Base-by-base conservation (phyloP, 2,888 invertebrate genomes). In the Aphrophora alni region DNA sequence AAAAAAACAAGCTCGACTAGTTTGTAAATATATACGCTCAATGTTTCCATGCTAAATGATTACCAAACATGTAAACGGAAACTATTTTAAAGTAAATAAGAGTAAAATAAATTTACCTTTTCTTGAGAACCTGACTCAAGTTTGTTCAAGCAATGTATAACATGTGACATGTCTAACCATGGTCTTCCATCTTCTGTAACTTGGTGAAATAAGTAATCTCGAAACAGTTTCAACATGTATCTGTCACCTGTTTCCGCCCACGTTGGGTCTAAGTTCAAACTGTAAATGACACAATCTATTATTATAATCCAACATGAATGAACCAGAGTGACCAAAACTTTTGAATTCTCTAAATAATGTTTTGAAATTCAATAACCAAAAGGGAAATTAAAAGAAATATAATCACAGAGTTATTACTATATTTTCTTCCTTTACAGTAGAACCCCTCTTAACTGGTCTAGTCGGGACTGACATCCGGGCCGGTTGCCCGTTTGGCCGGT, bases 231-330 rank as follows among this genome's bases (percentile, higher is more conserved):
- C 89, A 99, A 90, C 95, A 99, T 95, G 89, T 99, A 99, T 78
- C 99, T 93, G 90, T 99, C 98, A 25, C 98, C 99, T 26, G 98
- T 99, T 90, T 99, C 99, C 44, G 98, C 94, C 99, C 99, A 99
- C 17, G 95, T 92, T 14, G 95, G 92, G 89, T 99, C 98, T 92
- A 97, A 89, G 88, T 97, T 96, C 87, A 97, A 92, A 88, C 97
- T 97, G 87, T n/a, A 87, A 86, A 82, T 81, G 38, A 82, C 83
- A 77, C 21, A 24, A n/a, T n/a, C n/a, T n/a, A n/a, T n/a, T n/a
- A 69, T n/a, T 69, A 69, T 10, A 14, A 69, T 24, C 21, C 10
- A 69, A 12, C 14, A 44, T 44, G 14, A 44, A 14, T 44, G 14
- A 44, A 12, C 14, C 44, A 12, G 44, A 12, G 14, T 12, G 44